Base-by-base conservation (phyloP, 2,888 invertebrate genomes). In the Dorcus parallelipipedus region DNA sequence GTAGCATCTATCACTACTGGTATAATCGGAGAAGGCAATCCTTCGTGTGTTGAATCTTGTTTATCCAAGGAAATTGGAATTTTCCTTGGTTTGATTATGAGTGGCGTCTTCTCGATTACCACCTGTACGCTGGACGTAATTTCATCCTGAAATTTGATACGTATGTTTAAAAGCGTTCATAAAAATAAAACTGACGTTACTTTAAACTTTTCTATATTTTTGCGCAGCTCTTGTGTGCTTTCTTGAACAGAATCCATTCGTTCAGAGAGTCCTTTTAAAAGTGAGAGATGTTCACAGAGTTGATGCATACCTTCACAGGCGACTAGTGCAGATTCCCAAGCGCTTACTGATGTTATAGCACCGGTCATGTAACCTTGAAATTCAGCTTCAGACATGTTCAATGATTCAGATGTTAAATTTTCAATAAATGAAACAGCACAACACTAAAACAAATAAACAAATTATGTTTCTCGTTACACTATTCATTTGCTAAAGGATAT, bases 351-450 rank as follows among this genome's bases (percentile, higher is more conserved):
- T 9, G 93, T 87, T 57, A 93, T 87, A 63, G 93, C 90, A 38
- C 98, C 97, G 8, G 91, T 90, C 82, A 98, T 96, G 78, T 96
- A 93, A 20, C 91, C 89, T 68, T 95, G 89, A 74, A 97, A 99
- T 78, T 98, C 97, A 66, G 92, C 90, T 71, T 88, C 86, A 10
- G 92, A 87, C 88, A 99, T 91, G 73, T 87, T 93, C 55, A 99
- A 81, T 1, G 95, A 96, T 73, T 95, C 94, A 1, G 95, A 95
- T 4, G 92, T 96, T 70, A 99, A 79, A 74, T 95, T 95, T 81
- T 98, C 97, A 64, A 99, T 96, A 78, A 98, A 99, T 8, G 95
- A 92, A 39, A 98, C 95, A 3, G 98, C 99, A 78, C 97, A 98
- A 72, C 97, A 98, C 92, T 96, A 76, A 81, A 81, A 58, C 61